Base-by-base conservation (phyloP, 2,888 invertebrate species). In the Adelphocoris suturalis region DNA sequence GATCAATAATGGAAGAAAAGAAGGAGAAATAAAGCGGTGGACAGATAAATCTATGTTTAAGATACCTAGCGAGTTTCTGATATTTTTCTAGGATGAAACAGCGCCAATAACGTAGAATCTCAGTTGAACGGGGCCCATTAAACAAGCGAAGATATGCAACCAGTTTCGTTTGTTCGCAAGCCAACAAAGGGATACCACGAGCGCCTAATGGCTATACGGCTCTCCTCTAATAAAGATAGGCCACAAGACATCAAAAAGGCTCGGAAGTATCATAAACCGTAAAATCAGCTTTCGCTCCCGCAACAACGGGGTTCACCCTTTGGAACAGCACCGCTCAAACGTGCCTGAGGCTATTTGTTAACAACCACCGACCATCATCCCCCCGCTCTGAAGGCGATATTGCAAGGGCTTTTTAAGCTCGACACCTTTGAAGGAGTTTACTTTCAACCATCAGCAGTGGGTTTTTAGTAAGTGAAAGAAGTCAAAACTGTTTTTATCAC, bases 241-340 rank as follows among this genome's bases (percentile, higher is more conserved):
- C 47, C 46, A 46, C 78, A 46, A 78, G 78, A 46, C 78, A 78
- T 78, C 78, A 78, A 78, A 78, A 46, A 78, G 78, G 78, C 76
- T 37, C 78, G 78, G 14, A 46, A 78, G 78, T 78, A 37, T 78
- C 78, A 78, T 78, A 78, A 78, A 78, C 46, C 78, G 78, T 78
- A 47, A 78, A 78, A 78, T 78, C 78, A 78, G 78, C 78, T 78
- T 78, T 78, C 78, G 78, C 78, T 78, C 46, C 78, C 78, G 28
- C 78, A 78, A 78, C 78, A 78, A 78, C 78, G 16, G 19, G 19
- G 68, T 19, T 68, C 68, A 68, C 68, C 68, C 68, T 68, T 68
- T 78, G 37, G 46, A 46, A 46, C 28, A 46, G 78, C 28, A 46
- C 37, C 78, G 46, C 78, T 78, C 78, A 78, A 78, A 78, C 37